phyloP scores from a whole-genome alignment of 2,797 vertebrate species.

The Crenuchus spilurus region DNA sequence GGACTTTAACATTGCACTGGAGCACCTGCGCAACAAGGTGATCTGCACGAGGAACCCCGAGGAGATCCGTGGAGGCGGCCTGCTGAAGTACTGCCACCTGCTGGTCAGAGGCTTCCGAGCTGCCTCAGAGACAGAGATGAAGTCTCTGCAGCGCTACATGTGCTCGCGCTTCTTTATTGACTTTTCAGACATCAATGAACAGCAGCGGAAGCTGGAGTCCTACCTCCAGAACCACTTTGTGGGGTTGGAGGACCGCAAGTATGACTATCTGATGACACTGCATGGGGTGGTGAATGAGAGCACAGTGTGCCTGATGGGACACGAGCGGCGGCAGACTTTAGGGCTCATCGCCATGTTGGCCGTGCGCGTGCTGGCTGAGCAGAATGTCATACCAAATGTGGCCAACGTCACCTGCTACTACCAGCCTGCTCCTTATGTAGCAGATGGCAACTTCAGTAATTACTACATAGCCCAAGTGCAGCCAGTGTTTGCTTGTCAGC shows the following conservation, averaged over 20 bases:
- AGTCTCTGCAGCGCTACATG: conserved; percentile 98
- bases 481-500: conserved; percentile 94
- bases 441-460: conserved; percentile 98
- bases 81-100: conserved; percentile 98
- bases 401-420: conserved; percentile 99
- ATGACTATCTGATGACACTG: conserved; percentile 98
- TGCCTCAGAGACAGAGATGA: conserved; percentile 93
- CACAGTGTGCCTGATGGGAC: conserved; percentile 99
- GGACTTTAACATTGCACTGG: conserved; percentile 91
- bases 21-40: conserved; percentile 94
- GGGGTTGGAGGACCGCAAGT: conserved; percentile 98
- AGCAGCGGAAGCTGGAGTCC: conserved; percentile 97
- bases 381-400: conserved; percentile 98
- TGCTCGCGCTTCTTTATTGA: conserved; percentile 99
- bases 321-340: conserved; percentile 95
- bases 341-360: conserved; percentile 97
- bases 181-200: conserved; percentile 96
- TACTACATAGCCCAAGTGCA: conserved; percentile 98
- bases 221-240: conserved; percentile 99
- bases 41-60: conserved; percentile 97
- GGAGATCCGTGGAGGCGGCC: conserved; percentile 95
- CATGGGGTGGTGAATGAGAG: conserved; percentile 98
- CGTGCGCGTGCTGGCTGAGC: conserved; percentile 94
- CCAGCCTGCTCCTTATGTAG: conserved; percentile 96
- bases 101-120: conserved; percentile 94